These are phyloP conservation scores for Tanypteryx hageni DNA, from an alignment of 2,888 invertebrate species.

Conservation along the genomic window DNA sequence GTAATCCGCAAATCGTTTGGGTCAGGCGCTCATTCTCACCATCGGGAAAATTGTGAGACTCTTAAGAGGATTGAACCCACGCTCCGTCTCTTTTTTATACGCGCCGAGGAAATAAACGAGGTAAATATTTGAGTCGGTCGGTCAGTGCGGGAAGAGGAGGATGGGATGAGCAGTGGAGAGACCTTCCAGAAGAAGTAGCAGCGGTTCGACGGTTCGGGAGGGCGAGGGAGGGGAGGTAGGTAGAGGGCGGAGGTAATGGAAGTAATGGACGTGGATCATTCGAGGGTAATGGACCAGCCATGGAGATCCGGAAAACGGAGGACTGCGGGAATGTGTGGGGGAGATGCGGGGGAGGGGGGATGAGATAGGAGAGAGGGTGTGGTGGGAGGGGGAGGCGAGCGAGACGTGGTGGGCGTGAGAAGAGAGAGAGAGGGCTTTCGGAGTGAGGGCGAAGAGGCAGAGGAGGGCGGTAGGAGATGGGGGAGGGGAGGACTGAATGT, in stretches of 20 bases:
- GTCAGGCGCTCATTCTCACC: constrained; percentile 51
- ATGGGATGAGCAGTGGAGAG: not conserved
- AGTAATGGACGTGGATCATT: constrained; percentile 53
- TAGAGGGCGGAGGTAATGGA: constrained; percentile 34
- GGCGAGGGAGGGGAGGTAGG: not conserved
- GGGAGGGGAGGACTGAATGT: no score
- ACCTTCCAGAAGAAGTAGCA: not conserved
- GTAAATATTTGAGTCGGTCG: constrained; percentile 52
- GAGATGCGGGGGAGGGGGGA: not conserved
- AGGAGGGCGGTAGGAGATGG: no score
- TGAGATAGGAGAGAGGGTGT: not conserved
- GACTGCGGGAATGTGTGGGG: not conserved
- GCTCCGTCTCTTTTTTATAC: constrained; percentile 35
- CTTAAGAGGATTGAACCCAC: constrained; percentile 57
- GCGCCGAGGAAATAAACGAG: constrained; percentile 42
- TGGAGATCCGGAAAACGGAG: constrained; percentile 37
- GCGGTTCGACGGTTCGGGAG: not conserved
- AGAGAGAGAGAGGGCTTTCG: not conserved
- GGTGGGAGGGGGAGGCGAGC: not conserved
- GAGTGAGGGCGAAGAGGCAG: no score
- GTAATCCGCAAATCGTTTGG: constrained; percentile 39
- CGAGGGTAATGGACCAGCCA: constrained; percentile 58
- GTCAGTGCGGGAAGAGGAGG: not conserved
- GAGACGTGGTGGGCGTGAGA: not conserved
- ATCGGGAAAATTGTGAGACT: constrained; percentile 58